A percentile compares a stretch with the other conserved stretches of the same genome.
phyloP scores from a whole-genome alignment of 2,888 invertebrate species.

The Holacanthella duospinosa region DNA sequence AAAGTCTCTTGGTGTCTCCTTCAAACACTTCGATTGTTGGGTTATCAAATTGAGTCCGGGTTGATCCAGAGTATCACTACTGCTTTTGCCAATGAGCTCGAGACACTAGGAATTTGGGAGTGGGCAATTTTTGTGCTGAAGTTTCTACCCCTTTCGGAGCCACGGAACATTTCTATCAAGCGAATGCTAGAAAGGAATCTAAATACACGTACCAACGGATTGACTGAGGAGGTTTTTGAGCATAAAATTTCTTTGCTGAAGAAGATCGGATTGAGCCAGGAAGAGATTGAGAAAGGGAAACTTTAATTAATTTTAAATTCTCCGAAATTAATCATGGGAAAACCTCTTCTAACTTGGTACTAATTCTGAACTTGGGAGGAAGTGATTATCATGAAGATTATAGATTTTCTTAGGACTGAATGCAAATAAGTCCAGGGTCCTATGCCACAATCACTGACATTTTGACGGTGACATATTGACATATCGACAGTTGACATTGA shows the following conservation, averaged over 20 bases:
- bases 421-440: no score
- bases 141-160: slow-evolving; percentile 39
- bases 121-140: slow-evolving; percentile 68
- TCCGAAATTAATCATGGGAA: no score
- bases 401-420: no score
- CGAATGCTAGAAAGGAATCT: slow-evolving; percentile 35
- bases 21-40: slow-evolving; percentile 56
- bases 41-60: slow-evolving; percentile 51
- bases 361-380: no score
- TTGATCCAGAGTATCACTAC: slow-evolving; percentile 53
- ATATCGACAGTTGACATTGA: no score
- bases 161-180: slow-evolving; percentile 11
- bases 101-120: slow-evolving; percentile 71
- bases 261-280: neutral
- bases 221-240: neutral
- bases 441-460: no score
- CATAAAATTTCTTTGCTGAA: neutral
- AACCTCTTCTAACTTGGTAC: no score
- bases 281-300: slow-evolving; percentile 1
- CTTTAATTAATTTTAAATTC: neutral
- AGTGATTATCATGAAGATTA: no score
- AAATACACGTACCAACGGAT: slow-evolving; percentile 38
- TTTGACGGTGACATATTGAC: no score
- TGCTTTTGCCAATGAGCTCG: slow-evolving; percentile 70
- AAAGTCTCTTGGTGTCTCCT: slow-evolving; percentile 69